A percentile compares a stretch with the other conserved stretches of the same genome.
Evolutionary conservation across 37 sponge, comb jelly and placozoan genomes (phyloP).

Genomic region (Crambe crambe): DNA sequence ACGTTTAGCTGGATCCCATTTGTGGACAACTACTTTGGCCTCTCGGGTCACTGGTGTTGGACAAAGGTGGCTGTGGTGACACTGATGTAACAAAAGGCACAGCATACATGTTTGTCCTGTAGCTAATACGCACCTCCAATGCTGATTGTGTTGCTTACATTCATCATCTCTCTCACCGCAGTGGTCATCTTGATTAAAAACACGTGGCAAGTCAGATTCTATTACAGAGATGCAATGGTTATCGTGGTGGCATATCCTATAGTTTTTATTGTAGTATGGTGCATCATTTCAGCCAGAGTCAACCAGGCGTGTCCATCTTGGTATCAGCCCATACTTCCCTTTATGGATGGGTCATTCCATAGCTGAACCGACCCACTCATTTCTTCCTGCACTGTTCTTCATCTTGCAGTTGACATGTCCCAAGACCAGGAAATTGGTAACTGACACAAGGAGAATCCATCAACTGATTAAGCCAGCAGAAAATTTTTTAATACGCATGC

Average conservation of each 20-base stretch:
- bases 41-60: background rate
- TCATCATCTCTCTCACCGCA: background rate
- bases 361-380: background rate
- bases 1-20: background rate
- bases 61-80: background rate
- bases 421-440: background rate
- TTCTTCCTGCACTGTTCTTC: background rate
- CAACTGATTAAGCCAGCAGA: too few species aligned
- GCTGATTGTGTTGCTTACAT: background rate
- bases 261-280: background rate
- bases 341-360: constrained; percentile 14
- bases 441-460: background rate
- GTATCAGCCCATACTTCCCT: background rate
- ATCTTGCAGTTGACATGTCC: background rate
- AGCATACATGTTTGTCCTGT: background rate
- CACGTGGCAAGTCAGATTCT: background rate
- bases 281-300: background rate
- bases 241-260: background rate
- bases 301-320: background rate
- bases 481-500: too few species aligned
- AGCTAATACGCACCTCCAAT: background rate
- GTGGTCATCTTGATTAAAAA: background rate
- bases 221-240: background rate
- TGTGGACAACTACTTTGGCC: background rate
- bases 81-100: background rate